These are phyloP conservation scores for Pseudococcus jackbeardsleyi DNA, from an alignment of 2,888 invertebrate genomes.

Conservation along the genomic window DNA sequence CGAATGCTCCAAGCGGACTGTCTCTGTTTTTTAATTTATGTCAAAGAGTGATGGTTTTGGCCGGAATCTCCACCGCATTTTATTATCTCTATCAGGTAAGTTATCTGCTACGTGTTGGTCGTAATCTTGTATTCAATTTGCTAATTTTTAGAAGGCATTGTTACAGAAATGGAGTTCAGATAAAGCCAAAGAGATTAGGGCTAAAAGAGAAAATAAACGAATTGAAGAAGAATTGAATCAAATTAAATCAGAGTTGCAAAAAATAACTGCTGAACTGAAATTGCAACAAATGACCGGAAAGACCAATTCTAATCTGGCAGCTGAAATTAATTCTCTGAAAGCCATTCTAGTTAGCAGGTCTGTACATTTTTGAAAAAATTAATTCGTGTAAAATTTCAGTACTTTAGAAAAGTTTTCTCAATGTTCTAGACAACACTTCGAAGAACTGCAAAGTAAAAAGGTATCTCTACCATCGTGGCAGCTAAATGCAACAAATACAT, in stretches of 20 bases:
- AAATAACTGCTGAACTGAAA: conserved; percentile 49
- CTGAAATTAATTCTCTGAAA: conserved; percentile 62
- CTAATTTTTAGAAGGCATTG: neutral
- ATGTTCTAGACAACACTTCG: conserved; percentile 55
- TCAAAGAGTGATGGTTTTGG: conserved; percentile 54
- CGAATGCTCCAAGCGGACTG: neutral
- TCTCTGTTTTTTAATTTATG: conserved; percentile 54
- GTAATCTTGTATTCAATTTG: neutral
- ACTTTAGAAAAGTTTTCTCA: neutral
- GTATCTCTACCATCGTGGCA: conserved; percentile 57
- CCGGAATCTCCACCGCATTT: conserved; percentile 51
- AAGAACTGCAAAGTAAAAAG: conserved; percentile 49
- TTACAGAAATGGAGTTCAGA: conserved; percentile 50
- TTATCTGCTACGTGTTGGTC: neutral
- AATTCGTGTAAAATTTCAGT: neutral
- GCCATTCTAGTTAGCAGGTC: conserved; percentile 59
- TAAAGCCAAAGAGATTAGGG: neutral
- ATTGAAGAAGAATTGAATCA: conserved; percentile 59
- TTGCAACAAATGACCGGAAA: conserved; percentile 7
- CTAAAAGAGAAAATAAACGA: conserved; percentile 15
- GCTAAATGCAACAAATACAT: neutral
- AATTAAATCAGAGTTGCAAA: conserved; percentile 43
- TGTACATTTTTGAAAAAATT: neutral
- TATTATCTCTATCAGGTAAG: conserved; percentile 54
- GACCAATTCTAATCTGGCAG: conserved; percentile 25